Percentiles rank a stretch among this genome's conserved stretches.
These are phyloP conservation scores for Aurelia sp. DNA, from an alignment of 30 jellyfish, hydroid and myxozoan species.

Conservation along the genomic window DNA sequence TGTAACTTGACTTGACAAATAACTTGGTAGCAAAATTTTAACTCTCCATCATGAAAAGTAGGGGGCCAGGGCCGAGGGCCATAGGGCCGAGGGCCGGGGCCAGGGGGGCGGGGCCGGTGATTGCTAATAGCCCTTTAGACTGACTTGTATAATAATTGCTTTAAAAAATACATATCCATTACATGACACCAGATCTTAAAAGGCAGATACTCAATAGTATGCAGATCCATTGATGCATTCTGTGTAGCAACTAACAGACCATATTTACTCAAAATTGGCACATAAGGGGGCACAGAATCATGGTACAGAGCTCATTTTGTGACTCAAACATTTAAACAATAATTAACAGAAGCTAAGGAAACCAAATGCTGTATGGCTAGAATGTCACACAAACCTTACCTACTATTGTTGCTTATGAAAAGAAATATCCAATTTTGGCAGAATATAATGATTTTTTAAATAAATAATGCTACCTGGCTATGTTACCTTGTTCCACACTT, in stretches of 20 bases:
- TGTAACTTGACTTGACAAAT: too few species aligned
- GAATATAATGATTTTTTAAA: not conserved
- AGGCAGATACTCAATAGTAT: not conserved
- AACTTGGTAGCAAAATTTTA: too few species aligned
- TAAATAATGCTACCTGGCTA: not conserved
- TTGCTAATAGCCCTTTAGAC: not conserved
- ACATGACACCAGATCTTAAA: not conserved
- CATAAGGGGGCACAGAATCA: too few species aligned
- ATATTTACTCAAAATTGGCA: not conserved
- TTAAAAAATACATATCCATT: not conserved
- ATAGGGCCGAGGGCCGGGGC: too few species aligned
- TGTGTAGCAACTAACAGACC: not conserved
- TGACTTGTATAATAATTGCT: not conserved
- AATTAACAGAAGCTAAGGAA: not conserved
- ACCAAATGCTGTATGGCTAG: not conserved
- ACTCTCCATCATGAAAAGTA: too few species aligned
- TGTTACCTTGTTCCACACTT: not conserved
- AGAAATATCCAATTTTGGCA: not conserved
- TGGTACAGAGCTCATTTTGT: not conserved
- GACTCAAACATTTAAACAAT: not conserved
- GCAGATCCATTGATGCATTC: not conserved
- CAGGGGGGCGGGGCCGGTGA: too few species aligned
- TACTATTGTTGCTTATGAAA: not conserved
- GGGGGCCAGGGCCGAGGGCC: too few species aligned
- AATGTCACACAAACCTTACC: not conserved